Conservation (phyloP, 92 coral and sea anemone species). For the Pocillopora meandrina region DNA sequence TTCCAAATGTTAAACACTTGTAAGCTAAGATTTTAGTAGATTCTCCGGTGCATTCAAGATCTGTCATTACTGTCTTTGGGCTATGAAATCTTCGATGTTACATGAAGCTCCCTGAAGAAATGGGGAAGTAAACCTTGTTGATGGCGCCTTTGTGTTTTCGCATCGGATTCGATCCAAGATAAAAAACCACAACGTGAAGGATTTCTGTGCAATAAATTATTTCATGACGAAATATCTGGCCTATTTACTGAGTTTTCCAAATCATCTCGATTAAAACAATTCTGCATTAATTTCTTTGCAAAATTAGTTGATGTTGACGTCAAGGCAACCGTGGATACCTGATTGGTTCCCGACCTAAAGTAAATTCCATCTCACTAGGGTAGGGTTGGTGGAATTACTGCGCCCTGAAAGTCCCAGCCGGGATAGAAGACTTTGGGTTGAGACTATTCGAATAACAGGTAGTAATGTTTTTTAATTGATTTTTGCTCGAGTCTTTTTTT, state of each 20-base stretch:
- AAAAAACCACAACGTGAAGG: neutral
- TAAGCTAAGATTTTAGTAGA: neutral
- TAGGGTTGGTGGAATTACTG: neutral
- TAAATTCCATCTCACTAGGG: neutral
- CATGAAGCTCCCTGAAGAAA: neutral
- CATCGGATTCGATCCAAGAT: neutral
- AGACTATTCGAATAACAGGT: too few species aligned
- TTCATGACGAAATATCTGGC: neutral
- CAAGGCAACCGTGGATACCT: conserved; percentile 46
- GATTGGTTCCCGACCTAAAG: neutral
- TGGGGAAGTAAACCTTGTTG: neutral
- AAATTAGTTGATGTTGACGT: conserved; percentile 51
- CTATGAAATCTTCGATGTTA: conserved; percentile 2
- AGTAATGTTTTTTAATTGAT: too few species aligned
- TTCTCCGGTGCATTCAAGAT: neutral
- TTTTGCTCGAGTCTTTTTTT: too few species aligned
- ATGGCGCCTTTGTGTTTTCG: neutral
- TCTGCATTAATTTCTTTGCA: conserved; percentile 33
- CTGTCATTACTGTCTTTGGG: neutral
- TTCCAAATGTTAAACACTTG: neutral
- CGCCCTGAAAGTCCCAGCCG: neutral
- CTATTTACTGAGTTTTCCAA: neutral
- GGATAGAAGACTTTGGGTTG: neutral
- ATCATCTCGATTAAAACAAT: neutral
- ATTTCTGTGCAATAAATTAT: conserved; percentile 12